phyloP scores from a whole-genome alignment of 2,797 vertebrate species.

The Enteromius treurensis region DNA sequence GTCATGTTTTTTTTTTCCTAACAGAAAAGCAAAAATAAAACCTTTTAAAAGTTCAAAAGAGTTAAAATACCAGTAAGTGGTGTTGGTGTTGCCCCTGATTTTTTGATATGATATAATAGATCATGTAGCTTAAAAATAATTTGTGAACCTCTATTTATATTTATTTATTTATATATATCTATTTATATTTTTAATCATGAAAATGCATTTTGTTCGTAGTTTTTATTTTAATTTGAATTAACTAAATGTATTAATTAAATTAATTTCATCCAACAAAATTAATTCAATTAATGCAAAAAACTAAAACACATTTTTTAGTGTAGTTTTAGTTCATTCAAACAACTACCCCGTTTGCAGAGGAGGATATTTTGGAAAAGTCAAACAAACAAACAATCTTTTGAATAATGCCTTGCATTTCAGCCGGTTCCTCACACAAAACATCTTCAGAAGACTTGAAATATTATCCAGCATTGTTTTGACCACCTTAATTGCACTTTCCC shows the following conservation, averaged over 20 bases:
- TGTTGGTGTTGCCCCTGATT: background rate
- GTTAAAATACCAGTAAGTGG: background rate
- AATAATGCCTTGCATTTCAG: slow-evolving; percentile 1
- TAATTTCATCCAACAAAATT: too few species aligned
- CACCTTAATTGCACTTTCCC: slow-evolving; percentile 1
- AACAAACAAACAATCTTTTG: slow-evolving; percentile 7
- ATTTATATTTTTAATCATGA: background rate
- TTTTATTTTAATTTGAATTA: background rate
- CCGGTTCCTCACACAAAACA: background rate
- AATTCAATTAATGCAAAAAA: too few species aligned
- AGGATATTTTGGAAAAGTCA: background rate
- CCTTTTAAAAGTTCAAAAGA: background rate
- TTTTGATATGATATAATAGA: background rate
- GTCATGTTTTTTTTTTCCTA: background rate
- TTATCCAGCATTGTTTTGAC: background rate
- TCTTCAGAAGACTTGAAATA: slow-evolving; percentile 1
- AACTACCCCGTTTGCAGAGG: background rate
- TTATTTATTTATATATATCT: too few species aligned
- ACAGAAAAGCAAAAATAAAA: background rate
- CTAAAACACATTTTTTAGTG: background rate
- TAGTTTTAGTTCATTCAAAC: background rate
- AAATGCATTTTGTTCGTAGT: background rate
- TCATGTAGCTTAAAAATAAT: background rate
- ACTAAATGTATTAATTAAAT: background rate
- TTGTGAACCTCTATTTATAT: background rate